Conservation (phyloP, 2,888 invertebrate genomes). For the Meteorus cinctellus region DNA sequence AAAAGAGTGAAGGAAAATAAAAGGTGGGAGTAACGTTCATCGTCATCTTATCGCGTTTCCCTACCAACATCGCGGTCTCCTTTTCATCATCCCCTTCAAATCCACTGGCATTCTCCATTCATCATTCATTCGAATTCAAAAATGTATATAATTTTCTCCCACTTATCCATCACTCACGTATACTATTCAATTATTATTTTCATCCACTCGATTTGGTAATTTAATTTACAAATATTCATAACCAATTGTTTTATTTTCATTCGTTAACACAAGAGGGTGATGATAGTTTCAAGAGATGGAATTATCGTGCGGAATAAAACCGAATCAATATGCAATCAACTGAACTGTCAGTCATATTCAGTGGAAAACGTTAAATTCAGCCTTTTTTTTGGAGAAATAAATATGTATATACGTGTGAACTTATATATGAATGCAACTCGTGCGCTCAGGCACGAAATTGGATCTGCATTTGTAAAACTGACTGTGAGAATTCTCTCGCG, state of each 20-base stretch:
- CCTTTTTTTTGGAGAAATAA: background rate
- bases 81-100: constrained; percentile 7
- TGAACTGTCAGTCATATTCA: background rate
- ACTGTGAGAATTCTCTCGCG: constrained; percentile 19
- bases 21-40: background rate
- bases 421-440: background rate
- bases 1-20: background rate
- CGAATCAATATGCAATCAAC: background rate
- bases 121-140: background rate
- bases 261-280: background rate
- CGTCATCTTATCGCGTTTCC: constrained; percentile 1
- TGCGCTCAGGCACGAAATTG: constrained; percentile 31
- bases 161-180: background rate
- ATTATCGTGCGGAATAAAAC: background rate
- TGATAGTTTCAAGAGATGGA: background rate
- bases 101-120: background rate
- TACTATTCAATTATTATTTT: background rate
- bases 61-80: background rate
- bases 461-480: constrained; percentile 34
- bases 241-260: background rate
- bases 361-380: background rate
- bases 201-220: background rate
- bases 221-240: background rate
- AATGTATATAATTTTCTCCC: constrained; percentile 1
- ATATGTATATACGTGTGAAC: background rate